Percentiles rank a stretch among this genome's conserved stretches.
These are phyloP conservation scores for Ischnus inquisitorius DNA, from an alignment of 2,888 invertebrate genomes.

Conservation along the genomic window DNA sequence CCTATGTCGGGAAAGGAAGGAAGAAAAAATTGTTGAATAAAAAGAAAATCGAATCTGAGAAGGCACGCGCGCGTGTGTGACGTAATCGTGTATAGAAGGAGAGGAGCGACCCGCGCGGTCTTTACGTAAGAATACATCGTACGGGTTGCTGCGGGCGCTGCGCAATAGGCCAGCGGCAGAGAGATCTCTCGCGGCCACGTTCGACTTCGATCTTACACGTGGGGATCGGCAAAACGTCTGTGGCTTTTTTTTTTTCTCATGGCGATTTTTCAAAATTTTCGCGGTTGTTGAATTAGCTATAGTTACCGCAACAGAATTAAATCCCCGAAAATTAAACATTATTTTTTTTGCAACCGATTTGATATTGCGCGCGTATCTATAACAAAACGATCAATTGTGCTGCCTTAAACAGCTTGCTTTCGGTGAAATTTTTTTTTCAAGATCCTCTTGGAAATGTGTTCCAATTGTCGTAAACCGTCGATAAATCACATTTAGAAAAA, in stretches of 20 bases:
- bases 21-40: conserved; percentile 22
- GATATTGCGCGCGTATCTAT: no score
- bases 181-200: conserved; percentile 38
- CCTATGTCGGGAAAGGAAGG: neutral
- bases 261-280: neutral
- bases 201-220: conserved; percentile 43
- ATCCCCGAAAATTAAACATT: neutral
- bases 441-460: no score
- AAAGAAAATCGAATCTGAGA: conserved; percentile 40
- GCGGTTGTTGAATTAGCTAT: neutral
- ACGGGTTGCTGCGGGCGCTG: conserved; percentile 51
- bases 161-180: conserved; percentile 66
- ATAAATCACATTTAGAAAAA: no score
- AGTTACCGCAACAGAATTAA: neutral
- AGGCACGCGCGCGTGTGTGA: conserved; percentile 51
- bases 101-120: conserved; percentile 14
- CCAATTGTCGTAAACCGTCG: no score
- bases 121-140: conserved; percentile 55
- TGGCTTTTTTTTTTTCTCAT: neutral
- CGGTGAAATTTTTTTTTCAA: no score
- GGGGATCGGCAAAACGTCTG: conserved; percentile 31
- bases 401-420: no score
- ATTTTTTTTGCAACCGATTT: no score
- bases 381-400: no score
- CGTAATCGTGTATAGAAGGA: conserved; percentile 50